Conservation (phyloP, 2,113 vertebrate species). For the Zosterops pallidus region DNA sequence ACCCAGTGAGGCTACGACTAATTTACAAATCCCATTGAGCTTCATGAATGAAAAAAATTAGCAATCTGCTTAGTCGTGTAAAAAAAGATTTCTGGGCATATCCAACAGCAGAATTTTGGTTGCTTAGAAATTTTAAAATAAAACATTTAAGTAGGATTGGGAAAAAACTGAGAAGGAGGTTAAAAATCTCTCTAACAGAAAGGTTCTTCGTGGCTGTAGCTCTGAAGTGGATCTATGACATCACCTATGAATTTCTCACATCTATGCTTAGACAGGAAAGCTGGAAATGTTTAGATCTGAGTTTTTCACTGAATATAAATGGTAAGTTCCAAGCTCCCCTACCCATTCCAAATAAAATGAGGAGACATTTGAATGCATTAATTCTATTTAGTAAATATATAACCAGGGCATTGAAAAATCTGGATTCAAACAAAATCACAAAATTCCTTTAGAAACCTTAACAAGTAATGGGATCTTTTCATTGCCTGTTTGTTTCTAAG, state of each 20-base stretch:
- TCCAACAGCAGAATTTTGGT: not conserved
- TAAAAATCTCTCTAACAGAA: not conserved
- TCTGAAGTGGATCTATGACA: not conserved
- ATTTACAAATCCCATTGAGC: not conserved
- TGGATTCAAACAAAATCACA: not conserved
- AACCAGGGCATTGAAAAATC: not conserved
- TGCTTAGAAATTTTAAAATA: not conserved
- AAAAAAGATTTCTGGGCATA: not conserved
- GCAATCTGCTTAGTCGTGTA: not conserved
- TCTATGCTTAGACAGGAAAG: not conserved
- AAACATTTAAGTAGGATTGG: not conserved
- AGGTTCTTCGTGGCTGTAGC: not conserved
- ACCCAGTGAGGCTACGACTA: rapidly evolving
- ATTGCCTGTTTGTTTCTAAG: not conserved
- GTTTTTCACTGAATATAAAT: not conserved
- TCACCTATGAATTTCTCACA: not conserved
- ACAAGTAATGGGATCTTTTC: not conserved
- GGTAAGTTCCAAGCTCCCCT: not conserved
- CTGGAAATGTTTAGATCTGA: not conserved
- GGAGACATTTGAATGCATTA: not conserved
- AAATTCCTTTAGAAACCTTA: not conserved
- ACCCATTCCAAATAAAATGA: not conserved
- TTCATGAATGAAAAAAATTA: not conserved
- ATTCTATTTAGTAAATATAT: not conserved
- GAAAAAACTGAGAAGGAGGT: not conserved